Evolutionary conservation across 2,888 invertebrate species (phyloP), one percentile per base, ranked within the genome.

Genomic region (Trichopoda pennipes): DNA sequence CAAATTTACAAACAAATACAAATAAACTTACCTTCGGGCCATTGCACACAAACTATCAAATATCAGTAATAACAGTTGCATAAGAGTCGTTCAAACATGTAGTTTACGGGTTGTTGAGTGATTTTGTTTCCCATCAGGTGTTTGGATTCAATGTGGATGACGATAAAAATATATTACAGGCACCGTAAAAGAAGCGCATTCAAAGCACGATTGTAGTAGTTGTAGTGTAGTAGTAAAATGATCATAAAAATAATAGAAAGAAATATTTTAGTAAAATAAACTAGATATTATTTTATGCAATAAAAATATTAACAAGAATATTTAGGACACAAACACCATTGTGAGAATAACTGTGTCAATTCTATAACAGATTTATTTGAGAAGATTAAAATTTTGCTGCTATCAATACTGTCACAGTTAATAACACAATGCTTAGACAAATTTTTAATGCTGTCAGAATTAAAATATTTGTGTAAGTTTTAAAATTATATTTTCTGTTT

Each of bases 31-130:
- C 95, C 95, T 94, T 96, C 96, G 87, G 96, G 96, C 96, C 96
- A 97, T 92, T 96, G 96, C 91, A 96, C 96, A 93, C 96, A 96
- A 92, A 97, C 96, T 94, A 95, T 73, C 81, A 21, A 28, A 53
- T 53, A 63, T 17, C 8, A 17, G 17, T 66, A n/a, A 47, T 35
- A 55, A 73, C 63, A 66, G 56, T 69, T 42, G 49, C 23, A 23
- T 61, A 21, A 12, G 16, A 63, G 49, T 72, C 51, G 64, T 66
- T 21, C 19, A 9, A 66, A 74, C 38, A 23, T 28, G 7, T 28
- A 19, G 19, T 66, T 66, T 72, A 55, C 23, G 38, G 38, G 23
- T 75, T 53, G 58, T 55, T 47, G 53, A 6, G 7, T 55, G 28
- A 32, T 72, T 49, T 63, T 68, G 55, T 32, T 66, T 77, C 55